phyloP scores from a whole-genome alignment of 2,888 invertebrate genomes.

The Oegoconia quadripuncta region DNA sequence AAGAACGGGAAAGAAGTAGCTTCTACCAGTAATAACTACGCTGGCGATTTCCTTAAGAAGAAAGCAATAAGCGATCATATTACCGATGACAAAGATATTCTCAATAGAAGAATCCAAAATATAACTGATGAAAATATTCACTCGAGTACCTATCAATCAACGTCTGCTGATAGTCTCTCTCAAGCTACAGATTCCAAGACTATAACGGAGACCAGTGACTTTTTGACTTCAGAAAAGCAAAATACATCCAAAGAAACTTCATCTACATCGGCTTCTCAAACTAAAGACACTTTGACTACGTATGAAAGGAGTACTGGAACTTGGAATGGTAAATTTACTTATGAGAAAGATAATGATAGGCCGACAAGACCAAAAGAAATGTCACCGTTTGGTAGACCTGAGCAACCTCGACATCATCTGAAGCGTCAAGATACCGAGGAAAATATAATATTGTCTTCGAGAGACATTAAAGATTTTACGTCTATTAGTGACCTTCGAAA shows the following conservation, averaged over 20 bases:
- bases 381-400: slow-evolving; percentile 65
- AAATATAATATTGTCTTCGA: slow-evolving; percentile 69
- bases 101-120: slow-evolving; percentile 42
- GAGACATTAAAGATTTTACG: slow-evolving; percentile 72
- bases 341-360: slow-evolving; percentile 69
- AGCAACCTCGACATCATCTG: slow-evolving; percentile 63
- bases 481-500: slow-evolving; percentile 69
- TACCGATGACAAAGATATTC: slow-evolving; percentile 42
- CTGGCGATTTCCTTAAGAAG: slow-evolving; percentile 66
- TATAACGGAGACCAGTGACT: slow-evolving; percentile 52
- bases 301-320: slow-evolving; percentile 72
- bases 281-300: slow-evolving; percentile 63
- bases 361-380: slow-evolving; percentile 62
- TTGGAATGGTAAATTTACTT: slow-evolving; percentile 79
- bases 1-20: slow-evolving; percentile 71
- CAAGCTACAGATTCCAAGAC: slow-evolving; percentile 44
- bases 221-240: slow-evolving; percentile 66
- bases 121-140: slow-evolving; percentile 38
- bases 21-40: slow-evolving; percentile 62
- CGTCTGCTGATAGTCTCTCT: slow-evolving; percentile 43
- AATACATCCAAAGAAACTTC: slow-evolving; percentile 66
- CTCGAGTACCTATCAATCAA: slow-evolving; percentile 41
- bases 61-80: slow-evolving; percentile 59
- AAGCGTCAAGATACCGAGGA: slow-evolving; percentile 72
- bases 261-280: slow-evolving; percentile 38